Evolutionary conservation across 2,888 invertebrate genomes (phyloP).

Genomic region (Plebejus argus): DNA sequence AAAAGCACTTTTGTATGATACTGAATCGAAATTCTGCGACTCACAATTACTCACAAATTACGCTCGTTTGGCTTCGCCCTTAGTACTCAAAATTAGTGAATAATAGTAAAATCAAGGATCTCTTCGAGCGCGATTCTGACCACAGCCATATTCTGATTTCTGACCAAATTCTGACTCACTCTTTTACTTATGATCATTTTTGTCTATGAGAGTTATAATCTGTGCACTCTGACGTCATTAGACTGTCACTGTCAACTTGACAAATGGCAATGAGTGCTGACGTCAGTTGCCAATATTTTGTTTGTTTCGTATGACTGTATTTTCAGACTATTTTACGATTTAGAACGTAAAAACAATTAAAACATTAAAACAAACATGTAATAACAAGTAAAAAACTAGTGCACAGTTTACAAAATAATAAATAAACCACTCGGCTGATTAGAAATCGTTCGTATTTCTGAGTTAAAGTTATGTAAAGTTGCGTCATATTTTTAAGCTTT

Average conservation of each 20-base stretch:
- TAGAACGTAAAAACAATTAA: neutral
- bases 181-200: neutral
- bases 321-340: neutral
- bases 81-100: too few species aligned
- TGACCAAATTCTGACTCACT: too few species aligned
- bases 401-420: neutral
- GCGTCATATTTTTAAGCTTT: constrained; percentile 28
- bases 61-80: too few species aligned
- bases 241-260: too few species aligned
- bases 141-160: too few species aligned
- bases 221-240: neutral
- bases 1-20: too few species aligned
- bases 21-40: too few species aligned
- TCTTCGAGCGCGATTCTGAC: too few species aligned
- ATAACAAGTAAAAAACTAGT: neutral
- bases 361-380: neutral
- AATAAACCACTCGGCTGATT: neutral
- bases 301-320: neutral
- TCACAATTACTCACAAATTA: too few species aligned
- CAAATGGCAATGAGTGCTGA: neutral
- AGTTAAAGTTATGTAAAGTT: constrained; percentile 5
- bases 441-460: neutral
- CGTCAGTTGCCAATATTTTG: neutral
- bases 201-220: neutral
- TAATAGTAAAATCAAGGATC: too few species aligned